Conservation (phyloP, 1,140 invertebrate species). For the Coptotermes formosanus region DNA sequence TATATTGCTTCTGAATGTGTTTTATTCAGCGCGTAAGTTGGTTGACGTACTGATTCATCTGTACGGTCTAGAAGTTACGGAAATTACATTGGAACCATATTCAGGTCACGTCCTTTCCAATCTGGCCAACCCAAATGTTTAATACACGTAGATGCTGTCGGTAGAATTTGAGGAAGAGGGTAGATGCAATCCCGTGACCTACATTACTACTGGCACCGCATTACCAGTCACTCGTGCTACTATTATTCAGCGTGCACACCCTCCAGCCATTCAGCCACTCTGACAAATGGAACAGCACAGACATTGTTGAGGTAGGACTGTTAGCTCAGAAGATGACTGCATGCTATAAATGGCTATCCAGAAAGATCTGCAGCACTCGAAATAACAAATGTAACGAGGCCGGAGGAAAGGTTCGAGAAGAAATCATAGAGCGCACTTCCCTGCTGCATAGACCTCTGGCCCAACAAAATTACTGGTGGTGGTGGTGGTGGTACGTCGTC, state of each 20-base stretch:
- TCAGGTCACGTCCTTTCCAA: neutral
- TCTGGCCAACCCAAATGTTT: neutral
- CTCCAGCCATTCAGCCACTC: neutral
- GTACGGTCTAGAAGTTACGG: neutral
- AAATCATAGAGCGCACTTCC: too few relatives aligned
- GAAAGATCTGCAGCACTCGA: too few relatives aligned
- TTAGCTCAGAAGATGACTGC: too few relatives aligned
- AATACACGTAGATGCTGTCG: neutral
- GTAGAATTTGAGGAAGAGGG: neutral
- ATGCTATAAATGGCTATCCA: too few relatives aligned
- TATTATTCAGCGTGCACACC: neutral
- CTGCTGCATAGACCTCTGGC: too few relatives aligned
- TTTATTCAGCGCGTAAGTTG: too few relatives aligned
- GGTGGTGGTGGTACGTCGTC: too few relatives aligned
- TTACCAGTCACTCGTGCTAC: neutral
- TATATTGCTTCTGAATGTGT: too few relatives aligned
- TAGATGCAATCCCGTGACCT: neutral
- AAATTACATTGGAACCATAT: neutral
- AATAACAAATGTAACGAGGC: too few relatives aligned
- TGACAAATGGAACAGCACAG: neutral
- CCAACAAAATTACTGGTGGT: too few relatives aligned
- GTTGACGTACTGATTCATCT: neutral
- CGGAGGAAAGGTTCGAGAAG: too few relatives aligned
- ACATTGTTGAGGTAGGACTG: neutral
- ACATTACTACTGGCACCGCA: neutral